Conservation (phyloP, 2,888 invertebrate genomes). For the Lasioglossum zephyrum region DNA sequence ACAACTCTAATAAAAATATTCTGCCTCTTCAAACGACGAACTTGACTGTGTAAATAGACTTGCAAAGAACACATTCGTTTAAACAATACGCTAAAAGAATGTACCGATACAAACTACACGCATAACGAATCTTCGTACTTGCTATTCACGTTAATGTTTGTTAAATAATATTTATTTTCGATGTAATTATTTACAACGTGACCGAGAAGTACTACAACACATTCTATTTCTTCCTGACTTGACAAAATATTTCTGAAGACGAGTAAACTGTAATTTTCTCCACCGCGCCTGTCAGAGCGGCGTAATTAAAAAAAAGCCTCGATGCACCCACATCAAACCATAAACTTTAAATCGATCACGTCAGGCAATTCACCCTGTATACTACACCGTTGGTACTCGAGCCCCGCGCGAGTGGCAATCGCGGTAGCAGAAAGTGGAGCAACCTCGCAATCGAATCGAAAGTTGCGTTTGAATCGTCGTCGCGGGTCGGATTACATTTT, state of each 20-base stretch:
- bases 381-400: background rate
- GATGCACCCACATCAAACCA: background rate
- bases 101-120: background rate
- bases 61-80: no score
- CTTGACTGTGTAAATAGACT: no score
- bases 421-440: background rate
- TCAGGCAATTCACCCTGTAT: background rate
- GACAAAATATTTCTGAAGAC: background rate
- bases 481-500: background rate
- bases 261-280: background rate
- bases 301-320: background rate
- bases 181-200: no score
- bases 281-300: background rate
- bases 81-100: background rate
- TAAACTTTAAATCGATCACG: background rate
- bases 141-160: no score
- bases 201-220: background rate
- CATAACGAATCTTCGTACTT: no score
- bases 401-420: constrained; percentile 1
- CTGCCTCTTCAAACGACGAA: no score
- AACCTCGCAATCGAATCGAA: background rate
- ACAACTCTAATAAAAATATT: background rate
- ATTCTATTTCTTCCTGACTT: background rate
- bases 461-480: background rate
- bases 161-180: no score